These are phyloP conservation scores for Echinometra lucunter DNA, from an alignment of 53 echinoderm and acorn worm genomes.

Conservation along the genomic window DNA sequence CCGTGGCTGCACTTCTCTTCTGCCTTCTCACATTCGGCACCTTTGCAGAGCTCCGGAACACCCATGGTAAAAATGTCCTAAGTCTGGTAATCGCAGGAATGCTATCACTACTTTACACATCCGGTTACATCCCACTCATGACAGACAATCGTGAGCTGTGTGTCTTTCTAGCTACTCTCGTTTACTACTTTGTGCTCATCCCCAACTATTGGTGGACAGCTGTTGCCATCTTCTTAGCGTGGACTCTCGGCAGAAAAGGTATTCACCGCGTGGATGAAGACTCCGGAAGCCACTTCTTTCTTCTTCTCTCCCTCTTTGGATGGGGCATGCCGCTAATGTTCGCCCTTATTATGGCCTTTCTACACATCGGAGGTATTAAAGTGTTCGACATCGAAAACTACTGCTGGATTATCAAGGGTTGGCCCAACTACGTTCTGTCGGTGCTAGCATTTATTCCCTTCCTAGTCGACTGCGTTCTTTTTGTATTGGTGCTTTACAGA, in stretches of 20 bases:
- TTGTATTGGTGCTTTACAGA: constrained; percentile 55
- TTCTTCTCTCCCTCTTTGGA: constrained; percentile 43
- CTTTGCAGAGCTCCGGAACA: constrained; percentile 53
- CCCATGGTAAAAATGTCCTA: constrained; percentile 48
- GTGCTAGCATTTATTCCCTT: neutral
- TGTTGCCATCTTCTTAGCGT: constrained; percentile 57
- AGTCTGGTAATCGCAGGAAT: constrained; percentile 6
- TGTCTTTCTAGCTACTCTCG: constrained; percentile 55
- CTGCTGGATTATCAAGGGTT: constrained; percentile 57
- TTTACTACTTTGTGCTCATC: constrained; percentile 46
- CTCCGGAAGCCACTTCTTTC: constrained; percentile 18
- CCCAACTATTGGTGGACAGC: constrained; percentile 68
- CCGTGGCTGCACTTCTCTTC: neutral
- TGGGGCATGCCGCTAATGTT: constrained; percentile 53
- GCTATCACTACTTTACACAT: constrained; percentile 21
- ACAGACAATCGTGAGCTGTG: constrained; percentile 13
- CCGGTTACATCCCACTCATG: constrained; percentile 47
- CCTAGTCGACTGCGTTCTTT: neutral
- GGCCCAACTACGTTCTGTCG: constrained; percentile 21
- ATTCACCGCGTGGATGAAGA: constrained; percentile 53
- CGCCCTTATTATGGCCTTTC: neutral
- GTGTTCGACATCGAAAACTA: neutral
- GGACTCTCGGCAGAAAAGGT: constrained; percentile 54
- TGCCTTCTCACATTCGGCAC: constrained; percentile 24
- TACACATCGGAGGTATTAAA: neutral